Evolutionary conservation across 2,888 invertebrate genomes (phyloP).

Genomic region (Netelia fuscicornis): DNA sequence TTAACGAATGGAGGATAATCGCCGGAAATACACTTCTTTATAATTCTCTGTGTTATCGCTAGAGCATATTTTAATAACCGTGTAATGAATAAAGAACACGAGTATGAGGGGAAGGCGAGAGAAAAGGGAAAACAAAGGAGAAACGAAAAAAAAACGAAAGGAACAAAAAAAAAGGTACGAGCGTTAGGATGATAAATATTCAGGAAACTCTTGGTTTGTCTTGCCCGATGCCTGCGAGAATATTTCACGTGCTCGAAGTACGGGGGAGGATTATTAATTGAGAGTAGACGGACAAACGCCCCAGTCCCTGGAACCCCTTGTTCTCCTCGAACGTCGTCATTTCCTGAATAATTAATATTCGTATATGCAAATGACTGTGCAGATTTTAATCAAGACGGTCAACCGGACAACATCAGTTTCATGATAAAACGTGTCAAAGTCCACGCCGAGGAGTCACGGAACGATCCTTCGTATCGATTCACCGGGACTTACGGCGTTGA

Average conservation of each 20-base stretch:
- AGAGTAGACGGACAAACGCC: constrained; percentile 30
- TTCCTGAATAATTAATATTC: constrained; percentile 39
- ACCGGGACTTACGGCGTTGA: constrained; percentile 98
- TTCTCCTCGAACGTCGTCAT: not conserved
- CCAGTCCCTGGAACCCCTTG: not conserved
- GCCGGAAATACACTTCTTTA: not conserved
- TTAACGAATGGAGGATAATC: not conserved
- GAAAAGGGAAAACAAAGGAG: not conserved
- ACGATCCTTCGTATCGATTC: constrained; percentile 94
- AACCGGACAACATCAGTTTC: constrained; percentile 95
- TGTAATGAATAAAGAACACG: constrained; percentile 41
- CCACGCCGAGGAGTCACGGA: constrained; percentile 92
- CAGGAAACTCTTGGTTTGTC: constrained; percentile 45
- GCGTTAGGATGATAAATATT: constrained; percentile 45
- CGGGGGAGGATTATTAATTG: constrained; percentile 41
- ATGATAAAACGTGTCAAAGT: constrained; percentile 98
- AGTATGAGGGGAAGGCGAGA: not conserved
- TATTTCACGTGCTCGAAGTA: constrained; percentile 39
- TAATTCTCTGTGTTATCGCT: constrained; percentile 22
- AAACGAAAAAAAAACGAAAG: not conserved
- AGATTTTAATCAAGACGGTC: constrained; percentile 97
- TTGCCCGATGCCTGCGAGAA: constrained; percentile 34
- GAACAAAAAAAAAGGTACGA: not conserved
- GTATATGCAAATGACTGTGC: constrained; percentile 75
- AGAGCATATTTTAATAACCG: constrained; percentile 24